A percentile compares a stretch with the other conserved stretches of the same genome.
These are phyloP conservation scores for Cylindroiulus punctatus DNA, from an alignment of 2,888 invertebrate genomes.

Conservation along the genomic window DNA sequence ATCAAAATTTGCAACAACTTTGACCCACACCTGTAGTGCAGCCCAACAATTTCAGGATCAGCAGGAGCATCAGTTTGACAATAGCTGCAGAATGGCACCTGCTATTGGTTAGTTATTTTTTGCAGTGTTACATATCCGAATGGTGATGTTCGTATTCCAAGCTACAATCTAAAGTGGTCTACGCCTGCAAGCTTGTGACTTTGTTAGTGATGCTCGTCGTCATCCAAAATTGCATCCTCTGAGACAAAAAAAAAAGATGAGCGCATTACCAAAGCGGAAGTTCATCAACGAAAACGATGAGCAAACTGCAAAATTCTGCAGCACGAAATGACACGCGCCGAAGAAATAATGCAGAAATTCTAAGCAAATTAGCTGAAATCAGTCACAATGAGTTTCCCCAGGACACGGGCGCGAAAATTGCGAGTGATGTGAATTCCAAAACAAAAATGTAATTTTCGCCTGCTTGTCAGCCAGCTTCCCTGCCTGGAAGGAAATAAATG, in stretches of 20 bases:
- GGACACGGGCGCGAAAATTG: slow-evolving; percentile 11
- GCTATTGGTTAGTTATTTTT: not conserved
- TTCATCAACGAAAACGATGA: slow-evolving; percentile 2
- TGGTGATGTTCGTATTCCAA: not conserved
- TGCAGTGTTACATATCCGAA: not conserved
- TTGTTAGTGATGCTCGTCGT: not conserved
- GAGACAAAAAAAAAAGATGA: not conserved
- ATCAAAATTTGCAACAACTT: no score
- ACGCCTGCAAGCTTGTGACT: not conserved
- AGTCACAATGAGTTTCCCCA: not conserved
- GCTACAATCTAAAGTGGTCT: not conserved
- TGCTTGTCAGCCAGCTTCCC: slow-evolving; percentile 1
- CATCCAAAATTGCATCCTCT: not conserved
- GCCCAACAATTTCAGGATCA: no score
- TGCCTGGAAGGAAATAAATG: not conserved
- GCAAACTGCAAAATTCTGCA: not conserved
- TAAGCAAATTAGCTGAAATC: not conserved
- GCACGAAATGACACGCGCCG: not conserved
- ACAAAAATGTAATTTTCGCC: not conserved
- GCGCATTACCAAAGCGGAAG: slow-evolving; percentile 1
- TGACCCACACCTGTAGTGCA: no score
- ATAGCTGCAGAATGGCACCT: no score
- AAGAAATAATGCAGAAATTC: slow-evolving; percentile 11
- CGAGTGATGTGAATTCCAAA: not conserved
- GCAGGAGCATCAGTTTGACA: no score